phyloP scores from a whole-genome alignment of 2,797 vertebrate genomes.

The Micromesistius poutassou region DNA sequence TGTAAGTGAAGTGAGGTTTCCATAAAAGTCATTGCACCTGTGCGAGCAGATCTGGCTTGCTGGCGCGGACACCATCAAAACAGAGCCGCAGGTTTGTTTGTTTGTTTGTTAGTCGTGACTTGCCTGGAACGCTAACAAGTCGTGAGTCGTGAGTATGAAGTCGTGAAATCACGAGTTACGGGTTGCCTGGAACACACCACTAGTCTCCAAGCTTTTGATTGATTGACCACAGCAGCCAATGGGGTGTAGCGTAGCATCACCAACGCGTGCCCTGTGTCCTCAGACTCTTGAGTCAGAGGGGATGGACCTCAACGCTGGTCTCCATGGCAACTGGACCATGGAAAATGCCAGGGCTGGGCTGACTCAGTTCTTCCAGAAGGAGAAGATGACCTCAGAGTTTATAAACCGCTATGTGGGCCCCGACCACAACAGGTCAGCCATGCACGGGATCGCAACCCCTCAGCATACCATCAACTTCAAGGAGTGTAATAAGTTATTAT shows the following conservation, averaged over 20 bases:
- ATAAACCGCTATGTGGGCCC: conserved; percentile 97
- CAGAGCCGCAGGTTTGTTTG: no score
- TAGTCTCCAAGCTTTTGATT: not conserved
- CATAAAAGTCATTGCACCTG: no score
- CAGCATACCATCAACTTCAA: not conserved
- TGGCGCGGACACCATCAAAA: no score
- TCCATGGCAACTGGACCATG: conserved; percentile 94
- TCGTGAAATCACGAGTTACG: no score
- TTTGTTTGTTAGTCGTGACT: no score
- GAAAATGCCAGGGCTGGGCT: conserved; percentile 95
- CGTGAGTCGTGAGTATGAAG: no score
- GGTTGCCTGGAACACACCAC: no score
- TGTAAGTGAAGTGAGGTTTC: no score
- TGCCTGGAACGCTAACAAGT: no score
- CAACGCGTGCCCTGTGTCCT: not conserved
- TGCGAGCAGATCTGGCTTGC: no score
- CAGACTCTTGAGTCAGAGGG: conserved; percentile 92
- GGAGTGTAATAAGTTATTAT: not conserved
- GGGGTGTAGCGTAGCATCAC: not conserved
- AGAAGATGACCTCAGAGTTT: conserved; percentile 93
- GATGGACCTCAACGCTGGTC: conserved; percentile 88
- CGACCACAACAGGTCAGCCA: conserved; percentile 94
- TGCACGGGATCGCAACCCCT: not conserved
- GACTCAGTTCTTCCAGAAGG: conserved; percentile 97
- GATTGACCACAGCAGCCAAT: not conserved